phyloP scores from a whole-genome alignment of 2,113 vertebrate species.

The Corythoichthys intestinalis region DNA sequence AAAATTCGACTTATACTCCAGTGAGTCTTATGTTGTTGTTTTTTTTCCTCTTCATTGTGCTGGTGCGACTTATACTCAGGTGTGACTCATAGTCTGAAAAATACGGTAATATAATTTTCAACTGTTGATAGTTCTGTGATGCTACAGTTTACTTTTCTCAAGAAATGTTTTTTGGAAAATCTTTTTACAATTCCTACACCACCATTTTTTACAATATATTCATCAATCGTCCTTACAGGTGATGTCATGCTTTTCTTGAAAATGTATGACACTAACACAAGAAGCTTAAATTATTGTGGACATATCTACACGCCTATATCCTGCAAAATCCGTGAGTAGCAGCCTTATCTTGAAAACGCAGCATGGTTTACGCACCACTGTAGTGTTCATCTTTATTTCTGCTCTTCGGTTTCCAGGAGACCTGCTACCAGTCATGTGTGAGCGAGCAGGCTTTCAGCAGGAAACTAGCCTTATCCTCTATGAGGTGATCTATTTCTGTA shows the following conservation, averaged over 20 bases:
- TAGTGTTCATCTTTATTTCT: background rate
- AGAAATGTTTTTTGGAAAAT: too few relatives aligned
- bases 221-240: constrained; percentile 67
- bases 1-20: too few relatives aligned
- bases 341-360: background rate
- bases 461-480: constrained; percentile 99
- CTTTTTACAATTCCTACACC: too few relatives aligned
- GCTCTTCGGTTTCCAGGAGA: constrained; percentile 78
- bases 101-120: too few relatives aligned
- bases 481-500: constrained; percentile 76
- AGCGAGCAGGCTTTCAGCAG: constrained; percentile 99
- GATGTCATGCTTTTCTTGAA: constrained; percentile 99
- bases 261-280: constrained; percentile 98
- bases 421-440: constrained; percentile 98
- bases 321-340: constrained; percentile 98
- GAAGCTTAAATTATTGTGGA: constrained; percentile 99
- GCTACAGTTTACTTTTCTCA: too few relatives aligned
- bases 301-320: constrained; percentile 99
- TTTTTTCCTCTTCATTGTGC: too few relatives aligned
- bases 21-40: too few relatives aligned
- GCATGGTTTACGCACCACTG: background rate
- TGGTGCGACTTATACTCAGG: too few relatives aligned
- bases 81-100: too few relatives aligned
- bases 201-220: too few relatives aligned
- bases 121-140: too few relatives aligned